phyloP scores from a whole-genome alignment of 2,113 vertebrate genomes.

The Nymphicus hollandicus region DNA sequence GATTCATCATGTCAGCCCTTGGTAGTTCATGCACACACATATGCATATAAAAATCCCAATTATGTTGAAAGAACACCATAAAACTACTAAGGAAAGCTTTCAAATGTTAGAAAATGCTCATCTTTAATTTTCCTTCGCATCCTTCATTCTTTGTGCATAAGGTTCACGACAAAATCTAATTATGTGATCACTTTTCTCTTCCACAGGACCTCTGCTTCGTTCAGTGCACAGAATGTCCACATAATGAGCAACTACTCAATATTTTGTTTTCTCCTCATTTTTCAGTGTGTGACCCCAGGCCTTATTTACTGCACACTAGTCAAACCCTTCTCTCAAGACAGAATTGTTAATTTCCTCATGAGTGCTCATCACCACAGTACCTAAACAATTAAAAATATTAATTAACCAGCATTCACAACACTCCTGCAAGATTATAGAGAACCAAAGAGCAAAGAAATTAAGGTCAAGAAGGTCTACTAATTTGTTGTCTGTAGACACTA shows the following conservation, averaged over 20 bases:
- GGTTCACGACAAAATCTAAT: constrained; percentile 13
- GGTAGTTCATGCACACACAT: neutral
- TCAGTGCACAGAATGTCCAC: neutral
- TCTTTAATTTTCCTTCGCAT: neutral
- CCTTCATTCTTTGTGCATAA: neutral
- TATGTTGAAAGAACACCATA: neutral
- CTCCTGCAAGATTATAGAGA: neutral
- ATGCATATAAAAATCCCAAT: neutral
- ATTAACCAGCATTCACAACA: constrained; percentile 20
- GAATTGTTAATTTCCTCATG: constrained; percentile 28
- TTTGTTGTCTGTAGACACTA: neutral
- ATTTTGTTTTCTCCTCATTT: constrained; percentile 44
- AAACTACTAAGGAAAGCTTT: neutral
- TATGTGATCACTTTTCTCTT: constrained; percentile 3
- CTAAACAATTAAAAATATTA: constrained; percentile 59
- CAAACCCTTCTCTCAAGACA: constrained; percentile 32
- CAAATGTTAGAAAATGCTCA: neutral
- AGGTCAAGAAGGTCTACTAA: constrained; percentile 21
- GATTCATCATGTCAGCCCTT: neutral
- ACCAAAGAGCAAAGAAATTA: constrained; percentile 10
- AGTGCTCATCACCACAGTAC: neutral
- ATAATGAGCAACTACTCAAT: constrained; percentile 37
- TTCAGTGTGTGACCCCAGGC: neutral
- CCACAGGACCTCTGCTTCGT: neutral
- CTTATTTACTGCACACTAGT: constrained; percentile 38